Evolutionary conservation across 2,888 invertebrate genomes (phyloP).

Genomic region (Anarsia innoxiella): DNA sequence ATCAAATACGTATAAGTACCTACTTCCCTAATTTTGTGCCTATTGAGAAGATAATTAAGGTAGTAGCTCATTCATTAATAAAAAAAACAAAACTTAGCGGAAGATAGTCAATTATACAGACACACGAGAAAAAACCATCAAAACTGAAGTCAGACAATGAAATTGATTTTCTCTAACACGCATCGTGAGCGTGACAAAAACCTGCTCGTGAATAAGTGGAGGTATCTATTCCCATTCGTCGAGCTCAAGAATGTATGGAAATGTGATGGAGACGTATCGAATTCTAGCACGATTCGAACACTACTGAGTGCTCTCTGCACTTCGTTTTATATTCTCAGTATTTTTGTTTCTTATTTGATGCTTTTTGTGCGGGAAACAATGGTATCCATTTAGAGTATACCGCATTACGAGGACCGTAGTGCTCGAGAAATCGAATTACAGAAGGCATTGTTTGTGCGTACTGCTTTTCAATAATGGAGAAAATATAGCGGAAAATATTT

Average conservation of each 20-base stretch:
- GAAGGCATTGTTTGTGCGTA: constrained; percentile 32
- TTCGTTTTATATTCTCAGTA: constrained; percentile 44
- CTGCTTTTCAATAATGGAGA: constrained; percentile 6
- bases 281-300: constrained; percentile 44
- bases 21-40: too few relatives aligned
- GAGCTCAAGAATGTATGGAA: constrained; percentile 59
- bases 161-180: too few relatives aligned
- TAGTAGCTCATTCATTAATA: too few relatives aligned
- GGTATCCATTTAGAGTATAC: constrained; percentile 51
- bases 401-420: constrained; percentile 42
- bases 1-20: too few relatives aligned
- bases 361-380: constrained; percentile 57
- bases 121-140: too few relatives aligned
- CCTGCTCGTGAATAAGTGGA: too few relatives aligned
- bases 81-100: too few relatives aligned
- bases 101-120: too few relatives aligned
- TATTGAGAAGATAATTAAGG: too few relatives aligned
- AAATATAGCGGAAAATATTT: too few relatives aligned
- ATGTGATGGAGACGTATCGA: constrained; percentile 66
- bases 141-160: too few relatives aligned
- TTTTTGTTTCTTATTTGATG: constrained; percentile 40
- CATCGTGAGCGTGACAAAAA: too few relatives aligned
- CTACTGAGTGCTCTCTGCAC: constrained; percentile 47
- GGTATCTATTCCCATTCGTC: constrained; percentile 37
- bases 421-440: constrained; percentile 41